These are phyloP conservation scores for Hippopotamyrus pictus DNA, from an alignment of 2,797 vertebrate species.

Conservation along the genomic window DNA sequence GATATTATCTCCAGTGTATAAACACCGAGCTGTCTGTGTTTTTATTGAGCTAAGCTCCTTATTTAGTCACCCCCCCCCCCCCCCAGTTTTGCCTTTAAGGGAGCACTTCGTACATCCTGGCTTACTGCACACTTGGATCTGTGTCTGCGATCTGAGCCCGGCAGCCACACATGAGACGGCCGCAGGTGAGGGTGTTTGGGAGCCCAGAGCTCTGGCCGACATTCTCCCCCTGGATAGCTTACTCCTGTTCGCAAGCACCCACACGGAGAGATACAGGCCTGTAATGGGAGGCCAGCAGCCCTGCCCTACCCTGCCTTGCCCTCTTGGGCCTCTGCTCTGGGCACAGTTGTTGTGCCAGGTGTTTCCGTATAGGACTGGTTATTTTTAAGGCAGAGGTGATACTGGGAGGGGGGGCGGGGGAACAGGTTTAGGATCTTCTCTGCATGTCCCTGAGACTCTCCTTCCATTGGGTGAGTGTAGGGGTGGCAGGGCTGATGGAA, in stretches of 20 bases:
- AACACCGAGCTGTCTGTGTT: neutral
- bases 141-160: conserved; percentile 25
- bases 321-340: conserved; percentile 45
- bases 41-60: neutral
- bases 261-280: conserved; percentile 54
- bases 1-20: neutral
- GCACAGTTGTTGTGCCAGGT: conserved; percentile 79
- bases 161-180: neutral
- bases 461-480: neutral
- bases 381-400: conserved; percentile 51
- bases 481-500: neutral
- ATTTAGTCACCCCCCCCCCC: neutral
- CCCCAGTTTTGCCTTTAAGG: neutral
- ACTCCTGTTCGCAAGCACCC: conserved; percentile 31
- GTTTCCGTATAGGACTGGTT: conserved; percentile 62
- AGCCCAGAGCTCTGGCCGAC: neutral
- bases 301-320: conserved; percentile 53
- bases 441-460: conserved; percentile 40
- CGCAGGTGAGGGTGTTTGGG: conserved; percentile 16
- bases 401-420: neutral
- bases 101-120: neutral
- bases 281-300: conserved; percentile 56
- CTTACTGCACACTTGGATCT: neutral
- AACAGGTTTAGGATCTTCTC: conserved; percentile 24
- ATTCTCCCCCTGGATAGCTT: neutral